Evolutionary conservation across 2,888 invertebrate genomes (phyloP), one percentile per base, ranked within the genome.

Genomic region (Argyresthia goedartella): DNA sequence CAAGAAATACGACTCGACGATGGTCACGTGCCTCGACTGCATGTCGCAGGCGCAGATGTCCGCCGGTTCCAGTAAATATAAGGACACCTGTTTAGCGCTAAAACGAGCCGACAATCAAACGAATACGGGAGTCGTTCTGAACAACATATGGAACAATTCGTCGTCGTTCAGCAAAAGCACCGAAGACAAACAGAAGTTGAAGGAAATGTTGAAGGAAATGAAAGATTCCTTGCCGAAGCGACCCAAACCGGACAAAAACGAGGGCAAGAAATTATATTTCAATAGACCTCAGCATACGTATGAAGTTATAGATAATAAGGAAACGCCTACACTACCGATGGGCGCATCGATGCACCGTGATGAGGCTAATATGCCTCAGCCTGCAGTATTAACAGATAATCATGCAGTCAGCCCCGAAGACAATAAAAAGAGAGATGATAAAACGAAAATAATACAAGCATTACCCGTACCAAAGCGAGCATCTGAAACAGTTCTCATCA

Each of bases 121-220:
- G 11, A 15, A 45, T 16, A n/a, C n/a, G n/a, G 45, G 13, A 1
- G 16, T 36, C 36, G n/a, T n/a, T n/a, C n/a, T n/a, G n/a, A 36
- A 36, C 36, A 7, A 36, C 7, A 7, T 9, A 10, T 45, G 0
- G 11, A 15, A 25, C 45, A 16, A 15, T 9, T 15, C 10, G 25
- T 16, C 45, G 11, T 45, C 45, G 0, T 16, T 3, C 15, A 8
- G 10, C 13, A 33, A 35, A 13, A 55, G 41, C 48, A 53, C 47
- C 44, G 81, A 89, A 59, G 89, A 90, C 61, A 88, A 88, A 63
- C 89, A 89, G 65, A 88, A 88, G 66, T 74, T 93, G 34, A 90
- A 90, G 67, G 91, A 91, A 73, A 91, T 92, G 89, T 71, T 93
- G 56, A 92, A 92, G 64, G 92, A 93, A 81, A 92, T 93, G 91